Conservation (phyloP, 53 echinoderm and acorn worm genomes). For the Zoroaster sp. region DNA sequence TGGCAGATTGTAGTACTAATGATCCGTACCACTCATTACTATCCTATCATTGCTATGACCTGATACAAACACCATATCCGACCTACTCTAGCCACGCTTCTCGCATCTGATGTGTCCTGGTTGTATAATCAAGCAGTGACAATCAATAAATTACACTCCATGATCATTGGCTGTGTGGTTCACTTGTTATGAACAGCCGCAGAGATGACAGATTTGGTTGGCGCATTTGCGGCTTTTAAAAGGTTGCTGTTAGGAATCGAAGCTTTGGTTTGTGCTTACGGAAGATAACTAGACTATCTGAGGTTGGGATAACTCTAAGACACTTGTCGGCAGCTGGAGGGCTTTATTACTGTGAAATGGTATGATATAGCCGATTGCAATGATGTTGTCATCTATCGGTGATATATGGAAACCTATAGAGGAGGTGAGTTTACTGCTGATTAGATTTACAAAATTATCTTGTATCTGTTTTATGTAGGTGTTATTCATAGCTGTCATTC, state of each 20-base stretch:
- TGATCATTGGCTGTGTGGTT: slow-evolving; percentile 17
- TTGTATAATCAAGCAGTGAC: slow-evolving; percentile 51
- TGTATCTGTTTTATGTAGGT: too few species aligned
- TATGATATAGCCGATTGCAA: slow-evolving; percentile 4
- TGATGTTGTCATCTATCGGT: slow-evolving; percentile 34
- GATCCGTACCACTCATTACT: neutral
- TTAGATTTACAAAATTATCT: neutral
- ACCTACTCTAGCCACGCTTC: neutral
- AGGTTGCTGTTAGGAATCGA: neutral
- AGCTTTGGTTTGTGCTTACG: neutral
- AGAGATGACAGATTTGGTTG: slow-evolving; percentile 26
- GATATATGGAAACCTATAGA: slow-evolving; percentile 54
- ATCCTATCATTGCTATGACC: neutral
- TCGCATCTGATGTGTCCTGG: neutral
- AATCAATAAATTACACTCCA: slow-evolving; percentile 50
- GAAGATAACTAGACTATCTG: neutral
- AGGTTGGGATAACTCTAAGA: neutral
- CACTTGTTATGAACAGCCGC: slow-evolving; percentile 34
- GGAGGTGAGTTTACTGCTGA: slow-evolving; percentile 20
- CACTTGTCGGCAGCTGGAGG: neutral
- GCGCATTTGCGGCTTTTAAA: neutral
- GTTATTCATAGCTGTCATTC: too few species aligned
- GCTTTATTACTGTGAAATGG: slow-evolving; percentile 6
- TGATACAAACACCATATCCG: neutral
- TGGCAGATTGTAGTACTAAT: neutral